Base-by-base conservation (phyloP, 2,888 invertebrate genomes). In the Drosophila stalkeri region DNA sequence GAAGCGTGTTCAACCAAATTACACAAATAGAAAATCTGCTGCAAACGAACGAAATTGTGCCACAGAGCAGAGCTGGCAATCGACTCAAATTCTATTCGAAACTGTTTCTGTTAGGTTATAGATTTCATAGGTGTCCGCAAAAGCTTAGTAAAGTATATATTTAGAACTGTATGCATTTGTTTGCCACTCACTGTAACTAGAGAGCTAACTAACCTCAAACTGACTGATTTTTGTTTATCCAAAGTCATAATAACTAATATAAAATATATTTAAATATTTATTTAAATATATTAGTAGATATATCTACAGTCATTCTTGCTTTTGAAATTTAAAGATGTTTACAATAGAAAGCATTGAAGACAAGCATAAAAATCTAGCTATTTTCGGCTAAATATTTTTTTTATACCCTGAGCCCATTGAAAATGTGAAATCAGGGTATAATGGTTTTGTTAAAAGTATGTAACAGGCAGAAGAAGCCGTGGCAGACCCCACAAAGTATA, bases 71-170 rank as follows among this genome's bases (percentile, higher is more conserved):
- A 1, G 8, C 3, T 27, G 27, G 27, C 3, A 12, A 51, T 51
- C 33, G 14, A 18, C 1, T 8, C 8, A 3, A 51, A 14, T 27
- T 27, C 51, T 33, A 20, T 14, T 20, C 18, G 3, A 35, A 20
- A 8, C 33, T 35, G 51, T 14, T 35, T 51, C 51, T 35, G 35
- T 14, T 51, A 51, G 51, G 14, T 35, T 51, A 35, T 14, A 51
- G 33, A 3, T 35, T 18, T 12, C 6, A 49, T 49, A 18, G 33
- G 27, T 51, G 51, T 35, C 33, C n/a, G 33, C 12, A 51, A 33
- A 18, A 18, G 33, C 49, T 51, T 49, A n/a, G 2, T 3, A 11
- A 5, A 16, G 8, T 31, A 12, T 49, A 18, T 33, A 33, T 7
- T 7, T 18, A 18, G 31, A 2, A 12, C 7, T 11, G 18, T 33